These are phyloP conservation scores for Octopus sinensis DNA, from an alignment of 1,140 invertebrate genomes.

Conservation along the genomic window DNA sequence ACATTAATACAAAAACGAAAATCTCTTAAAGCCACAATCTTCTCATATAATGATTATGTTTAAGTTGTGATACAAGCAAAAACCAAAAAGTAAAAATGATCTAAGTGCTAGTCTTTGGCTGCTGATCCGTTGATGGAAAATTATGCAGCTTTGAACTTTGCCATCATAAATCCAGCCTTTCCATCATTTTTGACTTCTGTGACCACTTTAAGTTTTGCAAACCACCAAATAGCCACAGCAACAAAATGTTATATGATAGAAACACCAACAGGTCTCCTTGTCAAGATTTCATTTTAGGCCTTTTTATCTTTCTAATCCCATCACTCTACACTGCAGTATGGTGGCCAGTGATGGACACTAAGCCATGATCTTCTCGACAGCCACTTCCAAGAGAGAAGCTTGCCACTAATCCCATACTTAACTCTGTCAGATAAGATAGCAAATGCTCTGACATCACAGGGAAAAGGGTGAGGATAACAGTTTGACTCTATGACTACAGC, in stretches of 20 bases:
- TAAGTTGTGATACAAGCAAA: neutral
- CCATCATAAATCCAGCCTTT: slow-evolving; percentile 8
- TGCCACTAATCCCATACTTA: slow-evolving; percentile 14
- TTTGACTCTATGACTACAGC: neutral
- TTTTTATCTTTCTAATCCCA: slow-evolving; percentile 13
- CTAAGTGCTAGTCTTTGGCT: slow-evolving; percentile 4
- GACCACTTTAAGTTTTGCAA: slow-evolving; percentile 3
- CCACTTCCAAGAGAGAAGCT: slow-evolving; percentile 9
- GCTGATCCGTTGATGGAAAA: neutral
- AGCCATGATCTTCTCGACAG: slow-evolving; percentile 9
- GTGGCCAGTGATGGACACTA: slow-evolving; percentile 12
- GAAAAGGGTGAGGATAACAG: neutral
- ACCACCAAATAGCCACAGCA: slow-evolving; percentile 3
- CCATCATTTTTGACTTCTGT: slow-evolving; percentile 9
- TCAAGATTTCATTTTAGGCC: slow-evolving; percentile 12
- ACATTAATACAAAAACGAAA: neutral
- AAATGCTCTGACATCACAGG: neutral
- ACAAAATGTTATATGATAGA: neutral
- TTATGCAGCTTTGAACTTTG: slow-evolving; percentile 7
- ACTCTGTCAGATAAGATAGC: slow-evolving; percentile 14
- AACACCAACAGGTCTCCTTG: slow-evolving; percentile 14
- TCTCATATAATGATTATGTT: slow-evolving; percentile 8
- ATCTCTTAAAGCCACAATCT: neutral
- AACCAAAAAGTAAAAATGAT: slow-evolving; percentile 1
- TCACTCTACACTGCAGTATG: slow-evolving; percentile 7